phyloP scores from a whole-genome alignment of 2,113 vertebrate genomes.

The Dinomys branickii region DNA sequence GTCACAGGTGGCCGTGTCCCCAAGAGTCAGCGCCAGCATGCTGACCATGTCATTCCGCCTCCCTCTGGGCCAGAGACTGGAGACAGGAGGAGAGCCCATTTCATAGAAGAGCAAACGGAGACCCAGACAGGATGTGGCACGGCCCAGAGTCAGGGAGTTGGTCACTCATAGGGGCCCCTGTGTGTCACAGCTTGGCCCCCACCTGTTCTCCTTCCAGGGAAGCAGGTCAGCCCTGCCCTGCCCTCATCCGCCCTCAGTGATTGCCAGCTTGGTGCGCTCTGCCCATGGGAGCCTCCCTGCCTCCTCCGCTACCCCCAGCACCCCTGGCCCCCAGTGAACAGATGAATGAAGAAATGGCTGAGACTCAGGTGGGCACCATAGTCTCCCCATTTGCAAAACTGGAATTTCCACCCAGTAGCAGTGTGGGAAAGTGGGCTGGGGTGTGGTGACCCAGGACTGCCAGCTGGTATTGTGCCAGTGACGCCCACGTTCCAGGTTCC shows the following conservation, averaged over 20 bases:
- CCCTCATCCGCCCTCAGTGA: background rate
- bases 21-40: fast-evolving
- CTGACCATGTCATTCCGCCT: background rate
- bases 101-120: background rate
- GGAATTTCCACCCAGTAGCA: background rate
- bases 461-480: background rate
- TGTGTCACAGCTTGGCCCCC: background rate
- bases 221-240: background rate
- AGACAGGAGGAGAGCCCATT: background rate
- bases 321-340: background rate
- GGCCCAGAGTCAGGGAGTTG: background rate
- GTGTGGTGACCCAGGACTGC: background rate
- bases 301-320: background rate
- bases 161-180: background rate
- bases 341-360: background rate
- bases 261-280: background rate
- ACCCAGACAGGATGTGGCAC: background rate
- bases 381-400: background rate
- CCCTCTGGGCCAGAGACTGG: background rate
- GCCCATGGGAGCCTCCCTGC: background rate
- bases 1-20: background rate
- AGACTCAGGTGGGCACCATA: background rate
- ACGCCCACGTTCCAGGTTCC: background rate
- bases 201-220: background rate
- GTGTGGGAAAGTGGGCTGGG: background rate